Base-by-base conservation (phyloP, 2,888 invertebrate species). In the Nymphalis c-album region DNA sequence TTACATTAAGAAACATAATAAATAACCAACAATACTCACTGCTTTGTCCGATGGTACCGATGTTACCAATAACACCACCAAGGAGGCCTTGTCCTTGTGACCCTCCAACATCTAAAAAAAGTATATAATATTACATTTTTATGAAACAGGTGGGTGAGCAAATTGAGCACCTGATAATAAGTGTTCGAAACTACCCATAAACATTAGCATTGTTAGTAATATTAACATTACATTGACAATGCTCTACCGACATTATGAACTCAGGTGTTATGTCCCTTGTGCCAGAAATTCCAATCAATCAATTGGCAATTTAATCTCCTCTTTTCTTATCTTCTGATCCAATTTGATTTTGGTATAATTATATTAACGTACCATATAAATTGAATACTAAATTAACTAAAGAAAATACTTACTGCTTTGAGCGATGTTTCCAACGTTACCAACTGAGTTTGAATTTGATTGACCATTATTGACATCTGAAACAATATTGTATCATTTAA, bases 381-480 rank as follows among this genome's bases (percentile, higher is more conserved):
- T 40, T 40, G 0, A 13, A 40, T n/a, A n/a, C 3, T 17, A 6
- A 35, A 5, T 46, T 13, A 26, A 16, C 40, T 40, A 13, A 13
- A 31, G n/a, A 58, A 22, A 13, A 18, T 48, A 67, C 67, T 63
- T 67, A 67, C 67, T 59, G 22, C 50, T 53, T 46, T 67, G 67
- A 6, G 58, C 58, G 18, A 51, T 67, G 45, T 47, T 63, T 6
- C 35, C 58, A 16, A 58, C 20, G 22, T 64, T 64, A 35, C 58
- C 64, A 17, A 58, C 6, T 16, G 47, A 57, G 7, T 17, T 40
- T 18, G 50, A 59, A 26, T 35, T 59, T 7, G 48, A 48, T 8
- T 48, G 48, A 6, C 48, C 48, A 6, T 5, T 48, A 18, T 48
- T 48, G 18, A 47, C 46, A 31, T 63, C 63, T 63, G 47, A 45